Conservation (phyloP, 2,113 vertebrate genomes). For the Coptodon bakossiorum region DNA sequence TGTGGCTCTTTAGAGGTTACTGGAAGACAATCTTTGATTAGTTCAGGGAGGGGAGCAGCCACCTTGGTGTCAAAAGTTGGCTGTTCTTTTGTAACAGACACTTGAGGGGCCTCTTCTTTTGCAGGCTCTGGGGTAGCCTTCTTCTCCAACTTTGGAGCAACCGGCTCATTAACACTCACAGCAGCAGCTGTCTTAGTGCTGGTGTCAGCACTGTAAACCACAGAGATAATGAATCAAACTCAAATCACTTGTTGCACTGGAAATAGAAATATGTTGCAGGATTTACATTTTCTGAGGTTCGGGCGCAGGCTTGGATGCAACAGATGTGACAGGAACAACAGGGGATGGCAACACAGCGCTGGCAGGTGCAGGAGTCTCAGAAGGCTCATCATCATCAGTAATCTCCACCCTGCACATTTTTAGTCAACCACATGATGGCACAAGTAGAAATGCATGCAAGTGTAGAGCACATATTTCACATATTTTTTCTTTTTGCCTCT, state of each 20-base stretch:
- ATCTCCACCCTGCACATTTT: constrained; percentile 62
- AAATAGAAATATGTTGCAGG: not conserved
- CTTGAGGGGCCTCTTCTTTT: not conserved
- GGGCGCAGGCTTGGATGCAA: not conserved
- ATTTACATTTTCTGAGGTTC: constrained; percentile 8
- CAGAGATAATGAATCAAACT: not conserved
- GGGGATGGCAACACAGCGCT: not conserved
- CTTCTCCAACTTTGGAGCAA: not conserved
- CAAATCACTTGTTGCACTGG: not conserved
- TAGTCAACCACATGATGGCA: not conserved
- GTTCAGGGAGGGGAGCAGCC: constrained; percentile 26
- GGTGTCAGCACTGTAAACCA: constrained; percentile 22
- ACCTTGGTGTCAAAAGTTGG: constrained; percentile 6
- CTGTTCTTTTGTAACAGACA: not conserved
- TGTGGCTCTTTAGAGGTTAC: not conserved
- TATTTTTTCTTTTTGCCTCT: not conserved
- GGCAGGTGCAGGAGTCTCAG: not conserved
- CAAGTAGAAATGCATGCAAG: not conserved
- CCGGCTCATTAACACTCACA: not conserved
- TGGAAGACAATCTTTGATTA: not conserved
- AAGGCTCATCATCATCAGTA: constrained; percentile 42
- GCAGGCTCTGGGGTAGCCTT: not conserved
- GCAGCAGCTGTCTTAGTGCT: not conserved
- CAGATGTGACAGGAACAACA: not conserved
- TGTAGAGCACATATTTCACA: not conserved